These are phyloP conservation scores for Acromyrmex echinatior DNA, from an alignment of 1,140 invertebrate species.

Conservation along the genomic window DNA sequence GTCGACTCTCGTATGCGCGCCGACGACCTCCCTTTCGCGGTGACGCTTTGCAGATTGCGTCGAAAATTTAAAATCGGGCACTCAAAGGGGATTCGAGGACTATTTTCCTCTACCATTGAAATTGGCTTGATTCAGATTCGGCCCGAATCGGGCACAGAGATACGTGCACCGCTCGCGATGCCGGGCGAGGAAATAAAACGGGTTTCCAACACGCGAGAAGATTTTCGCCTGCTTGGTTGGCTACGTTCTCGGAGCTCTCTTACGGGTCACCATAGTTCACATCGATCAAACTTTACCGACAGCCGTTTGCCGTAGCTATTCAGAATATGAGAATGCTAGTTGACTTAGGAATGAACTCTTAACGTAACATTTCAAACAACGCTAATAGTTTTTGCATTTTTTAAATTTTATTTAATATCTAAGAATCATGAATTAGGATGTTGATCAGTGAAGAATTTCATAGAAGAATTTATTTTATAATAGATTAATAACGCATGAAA, in stretches of 20 bases:
- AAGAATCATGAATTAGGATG: background rate
- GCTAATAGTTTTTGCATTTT: background rate
- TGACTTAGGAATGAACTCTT: background rate
- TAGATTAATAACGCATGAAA: background rate
- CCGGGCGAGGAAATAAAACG: constrained; percentile 56
- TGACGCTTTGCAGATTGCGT: constrained; percentile 66
- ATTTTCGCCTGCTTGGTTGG: constrained; percentile 46
- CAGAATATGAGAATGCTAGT: constrained; percentile 33
- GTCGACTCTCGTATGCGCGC: background rate
- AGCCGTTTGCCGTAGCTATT: background rate
- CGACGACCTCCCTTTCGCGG: constrained; percentile 22
- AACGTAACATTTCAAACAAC: background rate
- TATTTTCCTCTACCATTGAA: constrained; percentile 70
- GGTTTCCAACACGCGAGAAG: constrained; percentile 55
- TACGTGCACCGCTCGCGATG: constrained; percentile 27
- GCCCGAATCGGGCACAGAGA: constrained; percentile 35
- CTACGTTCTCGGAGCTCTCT: constrained; percentile 26
- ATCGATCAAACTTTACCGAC: constrained; percentile 62
- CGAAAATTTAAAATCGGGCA: constrained; percentile 73
- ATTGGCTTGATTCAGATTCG: constrained; percentile 69
- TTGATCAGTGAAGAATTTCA: background rate
- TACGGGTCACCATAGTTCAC: constrained; percentile 55
- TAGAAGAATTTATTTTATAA: background rate
- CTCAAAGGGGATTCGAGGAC: constrained; percentile 65
- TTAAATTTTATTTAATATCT: background rate